A percentile compares a stretch with the other conserved stretches of the same genome.
phyloP scores from a whole-genome alignment of 1,140 invertebrate species.

The Homarus americanus region DNA sequence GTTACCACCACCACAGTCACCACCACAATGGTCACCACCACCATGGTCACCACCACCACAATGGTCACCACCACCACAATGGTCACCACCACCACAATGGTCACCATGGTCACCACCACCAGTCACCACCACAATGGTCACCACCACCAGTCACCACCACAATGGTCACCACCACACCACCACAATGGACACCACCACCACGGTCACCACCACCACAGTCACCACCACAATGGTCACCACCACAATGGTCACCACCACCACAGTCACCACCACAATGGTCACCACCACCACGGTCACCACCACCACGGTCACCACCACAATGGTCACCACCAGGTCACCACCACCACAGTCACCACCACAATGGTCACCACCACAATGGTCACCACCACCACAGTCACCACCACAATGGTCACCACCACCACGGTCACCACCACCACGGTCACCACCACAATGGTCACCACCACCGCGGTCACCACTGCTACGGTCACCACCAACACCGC shows the following conservation, averaged over 20 bases:
- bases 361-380: not conserved
- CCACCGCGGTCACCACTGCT: not conserved
- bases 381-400: too few species aligned
- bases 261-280: not conserved
- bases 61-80: not conserved
- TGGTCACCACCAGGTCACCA: not conserved
- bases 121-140: not conserved
- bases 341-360: not conserved
- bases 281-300: not conserved
- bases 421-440: not conserved
- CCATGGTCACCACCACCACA: too few species aligned
- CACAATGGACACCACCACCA: too few species aligned
- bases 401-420: not conserved
- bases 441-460: not conserved
- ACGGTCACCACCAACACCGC: too few species aligned
- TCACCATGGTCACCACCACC: not conserved
- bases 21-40: not conserved
- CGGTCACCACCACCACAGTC: too few species aligned
- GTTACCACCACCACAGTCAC: too few species aligned
- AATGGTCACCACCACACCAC: too few species aligned
- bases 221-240: not conserved
- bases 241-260: not conserved
- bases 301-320: too few species aligned
- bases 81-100: not conserved
- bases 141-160: not conserved